Evolutionary conservation across 1,140 invertebrate species (phyloP).

Genomic region (Cotesia glomerata): DNA sequence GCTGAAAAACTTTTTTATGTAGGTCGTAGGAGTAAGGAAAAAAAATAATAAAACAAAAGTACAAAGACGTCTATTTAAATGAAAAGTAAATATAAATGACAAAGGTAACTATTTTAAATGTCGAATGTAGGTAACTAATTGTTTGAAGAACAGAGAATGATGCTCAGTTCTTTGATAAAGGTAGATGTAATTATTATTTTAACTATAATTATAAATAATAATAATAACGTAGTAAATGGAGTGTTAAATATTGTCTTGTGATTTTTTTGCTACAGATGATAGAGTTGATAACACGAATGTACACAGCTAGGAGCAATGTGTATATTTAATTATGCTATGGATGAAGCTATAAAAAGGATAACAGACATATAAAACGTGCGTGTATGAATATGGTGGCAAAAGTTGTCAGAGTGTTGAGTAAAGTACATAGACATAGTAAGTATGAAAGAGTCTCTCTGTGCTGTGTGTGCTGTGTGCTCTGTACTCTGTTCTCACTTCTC

Average conservation of each 20-base stretch:
- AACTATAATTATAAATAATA: no score
- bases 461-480: not conserved
- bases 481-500: not conserved
- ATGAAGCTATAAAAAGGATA: not conserved
- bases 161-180: no score
- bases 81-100: no score
- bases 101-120: not conserved
- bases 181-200: no score
- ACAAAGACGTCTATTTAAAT: no score
- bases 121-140: not conserved
- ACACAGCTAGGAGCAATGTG: not conserved
- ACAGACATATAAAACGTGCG: no score
- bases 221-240: no score
- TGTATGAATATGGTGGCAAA: no score
- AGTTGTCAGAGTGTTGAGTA: no score
- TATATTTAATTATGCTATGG: not conserved
- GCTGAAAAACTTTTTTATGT: conserved; percentile 12
- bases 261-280: no score
- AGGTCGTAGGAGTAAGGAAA: not conserved
- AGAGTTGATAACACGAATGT: not conserved
- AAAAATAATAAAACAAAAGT: not conserved
- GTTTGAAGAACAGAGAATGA: no score
- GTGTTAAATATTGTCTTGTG: no score
- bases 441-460: not conserved
- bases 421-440: not conserved